Percentiles rank a stretch among this genome's conserved stretches.
Evolutionary conservation across 2,888 invertebrate species (phyloP).

Genomic region (Gerris lacustris): DNA sequence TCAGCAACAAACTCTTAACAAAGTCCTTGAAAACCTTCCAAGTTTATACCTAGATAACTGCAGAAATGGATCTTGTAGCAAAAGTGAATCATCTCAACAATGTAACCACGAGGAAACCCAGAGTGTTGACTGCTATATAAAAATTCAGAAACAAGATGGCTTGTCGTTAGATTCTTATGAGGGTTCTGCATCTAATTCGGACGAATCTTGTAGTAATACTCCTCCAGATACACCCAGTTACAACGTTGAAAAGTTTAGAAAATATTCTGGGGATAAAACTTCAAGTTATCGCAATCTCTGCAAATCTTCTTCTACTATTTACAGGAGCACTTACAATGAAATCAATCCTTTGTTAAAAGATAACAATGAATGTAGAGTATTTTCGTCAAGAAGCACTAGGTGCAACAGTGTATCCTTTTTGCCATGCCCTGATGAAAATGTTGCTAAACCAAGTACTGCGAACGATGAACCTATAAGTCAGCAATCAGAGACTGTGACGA

Average conservation of each 20-base stretch:
- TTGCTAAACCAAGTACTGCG: background rate
- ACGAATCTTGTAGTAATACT: background rate
- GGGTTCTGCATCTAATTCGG: background rate
- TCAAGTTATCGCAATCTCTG: background rate
- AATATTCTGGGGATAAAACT: background rate
- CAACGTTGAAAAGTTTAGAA: background rate
- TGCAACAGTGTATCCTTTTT: slow-evolving; percentile 7
- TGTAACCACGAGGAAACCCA: slow-evolving; percentile 38
- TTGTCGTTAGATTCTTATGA: background rate
- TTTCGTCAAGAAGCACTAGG: background rate
- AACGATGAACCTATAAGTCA: background rate
- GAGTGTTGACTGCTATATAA: background rate
- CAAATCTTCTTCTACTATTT: slow-evolving; percentile 5
- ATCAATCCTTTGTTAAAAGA: slow-evolving; percentile 5
- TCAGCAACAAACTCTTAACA: slow-evolving; percentile 88
- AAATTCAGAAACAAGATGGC: slow-evolving; percentile 4
- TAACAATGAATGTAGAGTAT: slow-evolving; percentile 4
- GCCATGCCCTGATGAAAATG: background rate
- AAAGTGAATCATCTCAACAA: slow-evolving; percentile 60
- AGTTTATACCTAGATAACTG: slow-evolving; percentile 87
- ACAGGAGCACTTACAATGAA: background rate
- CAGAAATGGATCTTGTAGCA: slow-evolving; percentile 65
- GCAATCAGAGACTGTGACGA: background rate
- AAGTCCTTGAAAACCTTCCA: slow-evolving; percentile 83
- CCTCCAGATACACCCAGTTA: background rate